These are phyloP conservation scores for Tholera decimalis DNA, from an alignment of 2,888 invertebrate species.

Conservation along the genomic window DNA sequence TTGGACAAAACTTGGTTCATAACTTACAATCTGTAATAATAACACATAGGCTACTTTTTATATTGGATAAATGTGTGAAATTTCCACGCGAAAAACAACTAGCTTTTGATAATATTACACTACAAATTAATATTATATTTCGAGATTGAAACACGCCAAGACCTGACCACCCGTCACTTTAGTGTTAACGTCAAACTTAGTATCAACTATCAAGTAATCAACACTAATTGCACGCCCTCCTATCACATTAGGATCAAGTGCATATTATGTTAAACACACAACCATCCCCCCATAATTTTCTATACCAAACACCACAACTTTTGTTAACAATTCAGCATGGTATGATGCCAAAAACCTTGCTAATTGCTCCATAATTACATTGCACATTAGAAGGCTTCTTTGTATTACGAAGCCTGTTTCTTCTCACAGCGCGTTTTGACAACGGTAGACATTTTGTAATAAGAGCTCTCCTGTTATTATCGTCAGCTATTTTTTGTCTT, in stretches of 20 bases:
- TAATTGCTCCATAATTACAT: conserved; percentile 57
- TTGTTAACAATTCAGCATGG: conserved; percentile 26
- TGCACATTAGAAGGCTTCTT: conserved; percentile 22
- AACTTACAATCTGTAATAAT: too few relatives aligned
- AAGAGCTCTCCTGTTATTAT: not conserved
- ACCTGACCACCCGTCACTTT: conserved; percentile 40
- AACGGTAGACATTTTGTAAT: conserved; percentile 26
- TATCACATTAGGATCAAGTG: conserved; percentile 21
- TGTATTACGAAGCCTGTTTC: conserved; percentile 16
- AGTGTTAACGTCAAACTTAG: conserved; percentile 35
- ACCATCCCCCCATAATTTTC: conserved; percentile 16
- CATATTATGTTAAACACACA: conserved; percentile 25
- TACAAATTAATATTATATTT: conserved; percentile 1
- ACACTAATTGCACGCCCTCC: conserved; percentile 33
- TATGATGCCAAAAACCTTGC: conserved; percentile 38
- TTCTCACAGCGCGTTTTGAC: conserved; percentile 13
- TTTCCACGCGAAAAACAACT: too few relatives aligned
- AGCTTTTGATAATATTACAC: not conserved
- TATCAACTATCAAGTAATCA: conserved; percentile 38
- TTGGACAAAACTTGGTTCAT: too few relatives aligned
- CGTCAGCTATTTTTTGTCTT: not conserved
- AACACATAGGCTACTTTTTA: too few relatives aligned
- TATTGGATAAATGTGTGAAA: too few relatives aligned
- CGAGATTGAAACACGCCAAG: not conserved
- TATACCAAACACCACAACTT: conserved; percentile 23